phyloP scores from a whole-genome alignment of 2,888 invertebrate species.

The Cephus nigrinus region DNA sequence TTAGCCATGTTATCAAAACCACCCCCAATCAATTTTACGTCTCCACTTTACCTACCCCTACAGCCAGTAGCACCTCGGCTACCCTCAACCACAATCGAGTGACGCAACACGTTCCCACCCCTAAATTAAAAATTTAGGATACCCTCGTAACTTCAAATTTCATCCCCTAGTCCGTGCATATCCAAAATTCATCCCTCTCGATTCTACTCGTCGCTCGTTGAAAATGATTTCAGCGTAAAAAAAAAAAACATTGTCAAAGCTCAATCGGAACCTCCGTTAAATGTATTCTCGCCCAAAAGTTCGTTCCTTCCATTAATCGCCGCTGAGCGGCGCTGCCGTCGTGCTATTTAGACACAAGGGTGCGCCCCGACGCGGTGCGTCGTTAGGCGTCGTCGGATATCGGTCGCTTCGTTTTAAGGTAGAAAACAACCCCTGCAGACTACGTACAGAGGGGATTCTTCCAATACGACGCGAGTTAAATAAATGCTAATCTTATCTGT shows the following conservation, averaged over 20 bases:
- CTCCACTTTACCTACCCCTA: not conserved
- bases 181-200: not conserved
- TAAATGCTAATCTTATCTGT: constrained; percentile 41
- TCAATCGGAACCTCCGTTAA: not conserved
- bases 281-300: not conserved
- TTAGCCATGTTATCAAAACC: not conserved
- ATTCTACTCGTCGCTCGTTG: not conserved
- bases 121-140: not conserved
- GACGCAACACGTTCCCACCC: not conserved
- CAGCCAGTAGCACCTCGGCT: too few relatives aligned
- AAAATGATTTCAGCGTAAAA: not conserved
- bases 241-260: not conserved
- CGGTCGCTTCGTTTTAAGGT: not conserved
- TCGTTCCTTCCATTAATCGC: not conserved
- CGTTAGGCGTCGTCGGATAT: not conserved
- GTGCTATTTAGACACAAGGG: not conserved
- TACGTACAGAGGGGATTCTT: not conserved
- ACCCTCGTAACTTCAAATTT: not conserved
- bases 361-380: not conserved
- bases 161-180: not conserved
- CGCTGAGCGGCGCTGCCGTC: not conserved
- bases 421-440: not conserved
- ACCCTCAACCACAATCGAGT: not conserved
- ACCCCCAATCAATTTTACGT: not conserved
- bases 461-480: constrained; percentile 16